Conservation (phyloP, 2,888 invertebrate genomes). For the Melieria omissa region DNA sequence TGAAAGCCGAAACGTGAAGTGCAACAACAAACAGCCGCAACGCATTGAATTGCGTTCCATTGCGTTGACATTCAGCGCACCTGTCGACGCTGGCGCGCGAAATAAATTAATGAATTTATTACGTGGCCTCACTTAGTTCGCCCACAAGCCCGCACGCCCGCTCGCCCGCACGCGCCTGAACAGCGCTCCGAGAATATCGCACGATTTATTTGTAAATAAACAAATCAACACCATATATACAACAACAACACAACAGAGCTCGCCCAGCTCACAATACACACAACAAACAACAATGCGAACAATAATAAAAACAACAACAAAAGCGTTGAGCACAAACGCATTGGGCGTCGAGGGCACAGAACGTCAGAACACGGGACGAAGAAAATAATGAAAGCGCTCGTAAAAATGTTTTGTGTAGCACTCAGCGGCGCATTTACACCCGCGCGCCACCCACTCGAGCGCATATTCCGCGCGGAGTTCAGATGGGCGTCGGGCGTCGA, state of each 20-base stretch:
- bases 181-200: constrained; percentile 36
- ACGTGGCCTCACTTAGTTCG: constrained; percentile 22
- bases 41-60: not conserved
- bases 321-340: not conserved
- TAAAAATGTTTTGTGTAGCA: constrained; percentile 15
- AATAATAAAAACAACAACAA: not conserved
- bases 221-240: constrained; percentile 25
- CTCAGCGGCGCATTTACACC: not conserved
- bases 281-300: constrained; percentile 12
- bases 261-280: no score
- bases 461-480: no score
- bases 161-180: constrained; percentile 25
- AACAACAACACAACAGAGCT: no score
- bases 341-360: no score
- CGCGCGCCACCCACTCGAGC: not conserved
- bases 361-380: no score
- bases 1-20: no score
- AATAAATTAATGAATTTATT: constrained; percentile 33
- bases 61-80: constrained; percentile 12
- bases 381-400: constrained; percentile 15
- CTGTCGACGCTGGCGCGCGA: not conserved
- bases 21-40: no score
- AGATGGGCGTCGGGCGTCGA: not conserved
- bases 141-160: constrained; percentile 18
- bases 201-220: constrained; percentile 42